Percentiles rank a stretch among this genome's conserved stretches.
These are phyloP conservation scores for Patella caerulea DNA, from an alignment of 2,888 invertebrate species.

Conservation along the genomic window DNA sequence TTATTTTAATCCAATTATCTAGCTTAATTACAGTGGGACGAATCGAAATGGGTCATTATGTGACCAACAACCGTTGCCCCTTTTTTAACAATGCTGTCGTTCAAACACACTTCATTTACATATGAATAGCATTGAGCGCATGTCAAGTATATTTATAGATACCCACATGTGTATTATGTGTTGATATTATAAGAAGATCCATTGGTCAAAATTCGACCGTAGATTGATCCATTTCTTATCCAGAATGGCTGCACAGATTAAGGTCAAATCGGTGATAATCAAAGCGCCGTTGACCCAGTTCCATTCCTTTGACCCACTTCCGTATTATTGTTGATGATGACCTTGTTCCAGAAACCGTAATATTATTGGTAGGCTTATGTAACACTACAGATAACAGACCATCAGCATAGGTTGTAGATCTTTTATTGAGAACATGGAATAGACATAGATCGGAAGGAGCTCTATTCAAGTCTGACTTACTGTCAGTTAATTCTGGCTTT, in stretches of 20 bases:
- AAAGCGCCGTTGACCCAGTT: not conserved
- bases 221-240: not conserved
- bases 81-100: not conserved
- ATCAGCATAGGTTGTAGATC: too few relatives aligned
- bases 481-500: too few relatives aligned
- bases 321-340: not conserved
- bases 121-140: slow-evolving; percentile 10
- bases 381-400: too few relatives aligned
- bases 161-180: slow-evolving; percentile 7
- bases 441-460: too few relatives aligned
- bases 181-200: not conserved
- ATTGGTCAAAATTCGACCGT: not conserved
- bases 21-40: too few relatives aligned
- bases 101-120: not conserved
- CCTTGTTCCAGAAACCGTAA: not conserved
- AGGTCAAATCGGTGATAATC: not conserved
- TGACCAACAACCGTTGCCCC: not conserved
- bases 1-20: too few relatives aligned
- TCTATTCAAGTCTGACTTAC: too few relatives aligned
- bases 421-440: too few relatives aligned
- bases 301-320: slow-evolving; percentile 1
- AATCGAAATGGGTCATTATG: too few relatives aligned
- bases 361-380: too few relatives aligned
- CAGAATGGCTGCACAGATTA: not conserved
- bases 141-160: slow-evolving; percentile 5